Conservation (phyloP, 2,113 vertebrate genomes). For the Barbus barbus region DNA sequence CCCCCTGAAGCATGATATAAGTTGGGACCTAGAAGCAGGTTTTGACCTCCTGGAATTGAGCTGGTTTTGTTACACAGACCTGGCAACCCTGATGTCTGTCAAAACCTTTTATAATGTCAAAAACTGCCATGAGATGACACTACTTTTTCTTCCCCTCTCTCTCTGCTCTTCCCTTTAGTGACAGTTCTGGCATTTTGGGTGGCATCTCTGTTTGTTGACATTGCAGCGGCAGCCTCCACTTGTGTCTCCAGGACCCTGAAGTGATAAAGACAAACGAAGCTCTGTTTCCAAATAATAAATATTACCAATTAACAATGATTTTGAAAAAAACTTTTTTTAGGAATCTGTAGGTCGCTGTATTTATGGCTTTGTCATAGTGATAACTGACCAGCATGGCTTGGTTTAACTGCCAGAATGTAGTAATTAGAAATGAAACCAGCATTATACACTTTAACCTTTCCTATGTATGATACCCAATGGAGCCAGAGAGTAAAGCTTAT, state of each 20-base stretch:
- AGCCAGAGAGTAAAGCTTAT: neutral
- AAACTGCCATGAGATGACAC: neutral
- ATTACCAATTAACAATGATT: neutral
- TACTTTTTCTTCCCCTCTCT: neutral
- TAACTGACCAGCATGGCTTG: neutral
- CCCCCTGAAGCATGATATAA: neutral
- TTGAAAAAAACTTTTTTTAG: no score
- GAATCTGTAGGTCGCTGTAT: neutral
- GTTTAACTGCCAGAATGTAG: neutral
- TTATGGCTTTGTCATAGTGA: neutral
- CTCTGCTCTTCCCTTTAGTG: slow-evolving; percentile 69
- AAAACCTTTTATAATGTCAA: neutral
- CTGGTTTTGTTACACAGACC: neutral
- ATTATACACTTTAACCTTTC: neutral
- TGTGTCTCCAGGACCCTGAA: slow-evolving; percentile 83
- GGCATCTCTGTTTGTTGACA: slow-evolving; percentile 80
- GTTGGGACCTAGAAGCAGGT: neutral
- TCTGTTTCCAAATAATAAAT: neutral
- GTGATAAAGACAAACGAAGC: slow-evolving; percentile 14
- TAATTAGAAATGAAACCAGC: neutral
- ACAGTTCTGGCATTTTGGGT: slow-evolving; percentile 85
- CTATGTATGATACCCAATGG: neutral
- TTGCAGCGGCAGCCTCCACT: slow-evolving; percentile 84
- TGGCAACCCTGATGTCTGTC: neutral
- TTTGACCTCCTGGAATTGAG: neutral